phyloP scores from a whole-genome alignment of 37 sponge, comb jelly and placozoan genomes.

The Aplysina aerophoba region DNA sequence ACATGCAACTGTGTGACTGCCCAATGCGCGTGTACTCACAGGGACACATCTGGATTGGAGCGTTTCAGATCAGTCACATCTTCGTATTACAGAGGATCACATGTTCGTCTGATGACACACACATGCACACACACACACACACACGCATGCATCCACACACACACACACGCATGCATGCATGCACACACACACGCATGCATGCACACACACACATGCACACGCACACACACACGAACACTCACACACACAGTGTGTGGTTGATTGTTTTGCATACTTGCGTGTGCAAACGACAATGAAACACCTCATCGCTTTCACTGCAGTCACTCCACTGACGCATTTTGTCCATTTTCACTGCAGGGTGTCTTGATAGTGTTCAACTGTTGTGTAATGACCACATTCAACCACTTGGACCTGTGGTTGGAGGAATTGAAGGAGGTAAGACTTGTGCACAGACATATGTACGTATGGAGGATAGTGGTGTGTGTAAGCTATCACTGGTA shows the following conservation, averaged over 20 bases:
- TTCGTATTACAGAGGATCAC: slow-evolving; percentile 80
- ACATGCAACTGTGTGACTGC: background rate
- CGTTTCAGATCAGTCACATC: slow-evolving; percentile 80
- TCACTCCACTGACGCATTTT: background rate
- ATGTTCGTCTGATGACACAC: slow-evolving; percentile 41
- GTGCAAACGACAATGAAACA: background rate
- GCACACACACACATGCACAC: background rate
- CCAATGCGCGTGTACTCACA: background rate
- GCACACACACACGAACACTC: background rate
- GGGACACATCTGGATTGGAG: slow-evolving; percentile 87
- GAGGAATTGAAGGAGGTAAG: slow-evolving; percentile 54
- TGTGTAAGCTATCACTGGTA: too few species aligned
- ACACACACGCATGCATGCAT: too few species aligned
- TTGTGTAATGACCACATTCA: slow-evolving; percentile 46
- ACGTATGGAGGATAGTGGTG: too few species aligned
- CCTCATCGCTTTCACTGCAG: background rate
- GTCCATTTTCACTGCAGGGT: slow-evolving; percentile 41
- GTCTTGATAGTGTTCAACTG: slow-evolving; percentile 58
- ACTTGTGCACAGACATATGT: too few species aligned
- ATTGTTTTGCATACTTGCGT: too few species aligned
- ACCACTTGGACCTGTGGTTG: slow-evolving; percentile 64
- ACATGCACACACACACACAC: too few species aligned
- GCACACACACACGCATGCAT: too few species aligned
- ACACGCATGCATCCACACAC: too few species aligned
- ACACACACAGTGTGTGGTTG: too few species aligned